Conservation (phyloP, 2,797 vertebrate species). For the Nyctibius grandis region DNA sequence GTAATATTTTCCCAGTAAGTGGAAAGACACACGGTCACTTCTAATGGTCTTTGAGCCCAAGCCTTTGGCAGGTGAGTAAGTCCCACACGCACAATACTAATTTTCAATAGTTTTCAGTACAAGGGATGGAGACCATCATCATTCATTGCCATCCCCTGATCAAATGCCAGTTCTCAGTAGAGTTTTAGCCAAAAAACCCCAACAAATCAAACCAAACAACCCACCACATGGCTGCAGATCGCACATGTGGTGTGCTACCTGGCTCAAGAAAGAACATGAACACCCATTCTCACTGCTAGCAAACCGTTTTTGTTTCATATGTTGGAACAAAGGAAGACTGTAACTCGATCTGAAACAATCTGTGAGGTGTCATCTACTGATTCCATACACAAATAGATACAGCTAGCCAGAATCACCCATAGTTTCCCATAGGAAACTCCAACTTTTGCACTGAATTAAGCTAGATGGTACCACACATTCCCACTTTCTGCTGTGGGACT, state of each 20-base stretch:
- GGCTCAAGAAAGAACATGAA: not conserved
- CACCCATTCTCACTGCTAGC: not conserved
- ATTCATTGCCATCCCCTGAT: not conserved
- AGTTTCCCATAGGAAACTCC: not conserved
- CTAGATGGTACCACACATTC: not conserved
- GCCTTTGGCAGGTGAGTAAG: not conserved
- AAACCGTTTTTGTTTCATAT: not conserved
- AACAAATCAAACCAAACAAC: not conserved
- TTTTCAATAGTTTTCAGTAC: not conserved
- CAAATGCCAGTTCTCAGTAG: not conserved
- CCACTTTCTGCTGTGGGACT: not conserved
- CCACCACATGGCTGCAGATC: not conserved
- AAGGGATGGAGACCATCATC: not conserved
- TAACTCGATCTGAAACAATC: not conserved
- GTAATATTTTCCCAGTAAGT: not conserved
- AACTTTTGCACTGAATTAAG: not conserved
- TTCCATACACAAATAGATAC: not conserved
- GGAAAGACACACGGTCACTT: not conserved
- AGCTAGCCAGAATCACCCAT: not conserved
- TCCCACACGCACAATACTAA: not conserved
- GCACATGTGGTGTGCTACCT: not conserved
- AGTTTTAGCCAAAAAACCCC: not conserved
- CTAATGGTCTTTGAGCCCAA: not conserved
- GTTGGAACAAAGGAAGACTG: not conserved
- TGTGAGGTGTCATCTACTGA: not conserved